phyloP scores from a whole-genome alignment of 1,140 invertebrate species.

The Zeugodacus cucurbitae region DNA sequence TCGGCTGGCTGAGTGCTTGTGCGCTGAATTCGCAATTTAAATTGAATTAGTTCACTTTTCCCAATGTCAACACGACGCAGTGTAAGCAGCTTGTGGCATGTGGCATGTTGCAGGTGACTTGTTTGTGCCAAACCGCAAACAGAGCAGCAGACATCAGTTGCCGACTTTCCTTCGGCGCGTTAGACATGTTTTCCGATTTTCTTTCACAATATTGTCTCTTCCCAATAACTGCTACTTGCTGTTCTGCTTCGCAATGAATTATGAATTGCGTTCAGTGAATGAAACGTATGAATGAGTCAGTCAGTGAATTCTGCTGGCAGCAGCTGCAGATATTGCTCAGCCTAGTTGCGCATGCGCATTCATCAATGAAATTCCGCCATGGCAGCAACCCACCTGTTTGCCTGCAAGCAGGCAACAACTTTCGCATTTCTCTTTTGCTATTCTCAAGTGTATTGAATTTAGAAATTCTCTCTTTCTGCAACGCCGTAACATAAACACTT shows the following conservation, averaged over 20 bases:
- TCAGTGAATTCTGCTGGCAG: background rate
- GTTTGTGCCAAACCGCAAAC: background rate
- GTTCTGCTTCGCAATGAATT: background rate
- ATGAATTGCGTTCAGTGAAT: background rate
- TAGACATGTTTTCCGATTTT: background rate
- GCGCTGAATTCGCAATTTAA: background rate
- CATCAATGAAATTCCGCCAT: constrained; percentile 8
- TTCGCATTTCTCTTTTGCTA: constrained; percentile 26
- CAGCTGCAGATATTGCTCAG: background rate
- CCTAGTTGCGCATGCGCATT: background rate
- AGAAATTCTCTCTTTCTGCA: background rate
- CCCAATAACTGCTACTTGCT: background rate
- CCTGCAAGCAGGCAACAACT: background rate
- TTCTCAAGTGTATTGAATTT: constrained; percentile 3
- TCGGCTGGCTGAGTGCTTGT: background rate
- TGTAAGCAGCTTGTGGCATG: background rate
- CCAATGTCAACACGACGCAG: background rate
- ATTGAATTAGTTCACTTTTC: constrained; percentile 26
- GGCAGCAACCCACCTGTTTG: background rate
- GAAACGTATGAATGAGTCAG: background rate
- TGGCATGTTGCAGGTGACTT: background rate
- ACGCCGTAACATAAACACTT: background rate
- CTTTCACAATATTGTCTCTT: background rate
- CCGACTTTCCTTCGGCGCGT: background rate
- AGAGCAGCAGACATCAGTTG: background rate